Base-by-base conservation (phyloP, 2,888 invertebrate genomes). In the Agonum fuliginosum region DNA sequence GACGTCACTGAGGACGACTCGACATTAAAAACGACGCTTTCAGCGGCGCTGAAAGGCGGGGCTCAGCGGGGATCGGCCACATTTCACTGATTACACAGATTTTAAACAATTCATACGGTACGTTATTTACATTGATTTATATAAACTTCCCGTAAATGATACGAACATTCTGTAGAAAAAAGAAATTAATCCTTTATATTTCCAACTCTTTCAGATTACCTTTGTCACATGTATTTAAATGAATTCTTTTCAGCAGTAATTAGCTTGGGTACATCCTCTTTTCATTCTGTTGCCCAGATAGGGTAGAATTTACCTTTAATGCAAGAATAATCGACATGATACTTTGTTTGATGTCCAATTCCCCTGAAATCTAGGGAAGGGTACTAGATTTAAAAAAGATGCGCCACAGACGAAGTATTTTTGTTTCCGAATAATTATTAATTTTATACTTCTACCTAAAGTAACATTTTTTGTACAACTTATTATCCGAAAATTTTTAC, bases 11-110 rank as follows among this genome's bases (percentile, higher is more conserved):
- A 30, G 58, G 70, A 48, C 27, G 48, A 22, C 37, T 37, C 30
- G 71, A 54, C 58, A 58, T 73, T 73, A 54, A 54, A 73, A 73
- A 37, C 54, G 58, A 58, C 58, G 54, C 73, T 73, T 72, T 72
- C 51, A 72, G 51, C 54, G 43, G 3, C 22, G 70, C 43, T 70
- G 46, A 43, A 46, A 24, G 43, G 46, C 22, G 70, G 1, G n/a
- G 41, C 12, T 24, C 24, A 24, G 46, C 27, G 20, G 54, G 20
- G n/a, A n/a, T n/a, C n/a, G n/a, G 20, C 5, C 14, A 34, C 72
- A 51, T 72, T 72, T 12, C 34, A 22, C 54, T 54, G 72, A 72
- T 72, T 72, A 72, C 72, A 51, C 51, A 22, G 54, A 37, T 51
- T 72, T 72, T 72, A 37, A 43, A 34, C 20, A 54, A 54, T 73